These are phyloP conservation scores for Aspidoscelis tigris DNA, from an alignment of 2,113 vertebrate genomes.

Conservation along the genomic window DNA sequence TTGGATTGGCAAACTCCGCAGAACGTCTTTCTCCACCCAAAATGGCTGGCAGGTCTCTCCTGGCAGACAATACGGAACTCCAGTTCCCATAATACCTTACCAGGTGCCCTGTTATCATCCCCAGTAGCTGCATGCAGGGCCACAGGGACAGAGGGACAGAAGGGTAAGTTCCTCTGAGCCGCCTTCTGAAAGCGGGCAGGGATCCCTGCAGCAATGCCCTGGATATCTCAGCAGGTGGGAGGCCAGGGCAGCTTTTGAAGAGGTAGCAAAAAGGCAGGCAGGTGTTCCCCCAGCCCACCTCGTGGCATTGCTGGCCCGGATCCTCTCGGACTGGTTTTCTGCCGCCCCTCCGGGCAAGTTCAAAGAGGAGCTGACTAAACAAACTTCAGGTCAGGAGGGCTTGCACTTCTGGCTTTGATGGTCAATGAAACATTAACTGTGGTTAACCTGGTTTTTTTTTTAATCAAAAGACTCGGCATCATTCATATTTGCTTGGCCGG, in stretches of 20 bases:
- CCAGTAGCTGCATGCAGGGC: too few relatives aligned
- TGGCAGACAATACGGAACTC: too few relatives aligned
- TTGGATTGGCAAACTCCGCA: too few relatives aligned
- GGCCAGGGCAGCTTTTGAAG: not conserved
- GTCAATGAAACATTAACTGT: conserved; percentile 29
- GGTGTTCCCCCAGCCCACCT: not conserved
- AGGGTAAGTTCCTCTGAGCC: too few relatives aligned
- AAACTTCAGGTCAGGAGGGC: not conserved
- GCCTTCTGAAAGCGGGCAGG: too few relatives aligned
- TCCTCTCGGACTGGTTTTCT: not conserved
- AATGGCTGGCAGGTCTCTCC: too few relatives aligned
- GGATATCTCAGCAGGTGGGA: not conserved
- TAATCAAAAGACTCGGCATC: not conserved
- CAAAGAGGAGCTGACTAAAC: not conserved
- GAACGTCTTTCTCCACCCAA: too few relatives aligned
- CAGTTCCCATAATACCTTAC: too few relatives aligned
- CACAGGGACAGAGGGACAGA: too few relatives aligned
- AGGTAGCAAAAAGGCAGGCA: not conserved
- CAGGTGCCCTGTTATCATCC: too few relatives aligned
- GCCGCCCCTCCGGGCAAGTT: not conserved
- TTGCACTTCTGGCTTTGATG: not conserved
- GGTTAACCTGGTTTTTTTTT: not conserved
- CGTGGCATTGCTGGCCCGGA: not conserved
- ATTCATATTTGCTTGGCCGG: too few relatives aligned
- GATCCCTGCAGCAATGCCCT: too few relatives aligned